Percentiles rank a stretch among this genome's conserved stretches.
Conservation (phyloP, 1,140 invertebrate species). For the Theocolax elegans region DNA sequence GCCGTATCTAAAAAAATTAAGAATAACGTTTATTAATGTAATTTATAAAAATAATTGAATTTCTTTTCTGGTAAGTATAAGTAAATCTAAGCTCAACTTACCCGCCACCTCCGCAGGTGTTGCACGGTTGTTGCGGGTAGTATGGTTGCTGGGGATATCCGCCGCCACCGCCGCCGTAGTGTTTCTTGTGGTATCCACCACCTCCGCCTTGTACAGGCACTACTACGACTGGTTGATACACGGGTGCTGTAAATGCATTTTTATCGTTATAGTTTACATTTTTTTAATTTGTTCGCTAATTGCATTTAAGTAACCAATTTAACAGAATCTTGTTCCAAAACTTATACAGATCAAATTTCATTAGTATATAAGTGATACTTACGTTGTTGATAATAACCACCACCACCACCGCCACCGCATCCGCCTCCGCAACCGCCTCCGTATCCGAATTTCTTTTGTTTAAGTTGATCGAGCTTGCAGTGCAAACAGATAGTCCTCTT, state of each 20-base stretch:
- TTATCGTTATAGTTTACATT: neutral
- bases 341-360: too few relatives aligned
- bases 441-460: neutral
- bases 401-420: slow-evolving; percentile 38
- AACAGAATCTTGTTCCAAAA: too few relatives aligned
- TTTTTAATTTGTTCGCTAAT: neutral
- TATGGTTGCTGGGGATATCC: slow-evolving; percentile 15
- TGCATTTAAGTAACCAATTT: too few relatives aligned
- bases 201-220: slow-evolving; percentile 39
- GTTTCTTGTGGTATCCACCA: slow-evolving; percentile 2
- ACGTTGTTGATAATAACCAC: slow-evolving; percentile 15
- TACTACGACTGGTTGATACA: slow-evolving; percentile 45
- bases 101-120: slow-evolving; percentile 32
- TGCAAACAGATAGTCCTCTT: slow-evolving; percentile 52
- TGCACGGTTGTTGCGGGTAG: slow-evolving; percentile 25
- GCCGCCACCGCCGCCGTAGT: slow-evolving; percentile 26
- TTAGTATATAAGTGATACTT: too few relatives aligned
- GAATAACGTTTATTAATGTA: too few relatives aligned
- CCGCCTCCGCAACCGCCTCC: slow-evolving; percentile 6
- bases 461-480: slow-evolving; percentile 47
- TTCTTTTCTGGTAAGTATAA: neutral
- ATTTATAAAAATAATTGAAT: too few relatives aligned
- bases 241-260: neutral
- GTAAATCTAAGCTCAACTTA: neutral
- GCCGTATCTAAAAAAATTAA: neutral